Evolutionary conservation across 2,113 vertebrate species (phyloP).

Genomic region (Cromileptes altivelis): DNA sequence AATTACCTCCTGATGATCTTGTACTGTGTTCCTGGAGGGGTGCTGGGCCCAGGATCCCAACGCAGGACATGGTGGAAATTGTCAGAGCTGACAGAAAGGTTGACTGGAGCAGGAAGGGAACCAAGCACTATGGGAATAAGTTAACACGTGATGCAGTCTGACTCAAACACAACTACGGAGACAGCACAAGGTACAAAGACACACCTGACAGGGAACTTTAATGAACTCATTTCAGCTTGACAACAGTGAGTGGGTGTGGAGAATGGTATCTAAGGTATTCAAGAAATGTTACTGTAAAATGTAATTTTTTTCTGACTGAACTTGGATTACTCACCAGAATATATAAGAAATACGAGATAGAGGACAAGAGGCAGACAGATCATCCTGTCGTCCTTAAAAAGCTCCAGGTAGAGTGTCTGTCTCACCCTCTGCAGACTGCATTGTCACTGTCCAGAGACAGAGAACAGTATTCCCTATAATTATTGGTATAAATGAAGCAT

Average conservation of each 20-base stretch:
- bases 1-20: slow-evolving; percentile 26
- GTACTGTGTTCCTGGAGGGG: slow-evolving; percentile 55
- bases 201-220: not conserved
- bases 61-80: slow-evolving; percentile 66
- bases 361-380: not conserved
- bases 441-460: not conserved
- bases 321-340: slow-evolving; percentile 40
- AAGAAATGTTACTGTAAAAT: not conserved
- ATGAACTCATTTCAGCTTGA: not conserved
- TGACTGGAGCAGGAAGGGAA: slow-evolving; percentile 49
- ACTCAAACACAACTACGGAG: too few relatives aligned
- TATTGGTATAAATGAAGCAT: not conserved
- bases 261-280: not conserved
- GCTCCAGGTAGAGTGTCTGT: not conserved
- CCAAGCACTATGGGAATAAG: slow-evolving; percentile 29
- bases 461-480: not conserved
- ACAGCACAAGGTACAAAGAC: not conserved
- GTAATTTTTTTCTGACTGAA: too few relatives aligned
- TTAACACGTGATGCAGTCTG: not conserved
- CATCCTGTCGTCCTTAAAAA: slow-evolving; percentile 23
- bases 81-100: slow-evolving; percentile 12
- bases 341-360: slow-evolving; percentile 1
- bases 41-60: slow-evolving; percentile 66
- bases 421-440: not conserved
- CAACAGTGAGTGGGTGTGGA: not conserved